Evolutionary conservation across 1,140 invertebrate genomes (phyloP), one percentile per base, ranked within the genome.

Genomic region (Zaprionus tsacasi): DNA sequence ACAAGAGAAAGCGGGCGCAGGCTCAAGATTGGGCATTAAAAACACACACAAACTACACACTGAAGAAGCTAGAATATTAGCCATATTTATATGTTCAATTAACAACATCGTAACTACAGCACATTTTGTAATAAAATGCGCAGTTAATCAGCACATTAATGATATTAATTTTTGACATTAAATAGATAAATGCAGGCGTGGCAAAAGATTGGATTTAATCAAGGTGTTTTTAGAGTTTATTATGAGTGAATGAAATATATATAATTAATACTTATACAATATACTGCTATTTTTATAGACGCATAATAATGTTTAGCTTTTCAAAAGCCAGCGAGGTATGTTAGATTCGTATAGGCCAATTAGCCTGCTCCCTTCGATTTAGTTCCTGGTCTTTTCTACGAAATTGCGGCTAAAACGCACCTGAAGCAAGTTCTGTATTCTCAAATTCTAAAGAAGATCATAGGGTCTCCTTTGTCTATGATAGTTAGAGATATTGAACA

Each of bases 11-110:
- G 1, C 21, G 21, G 1, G 21, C 5, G 0, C 38, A 45, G n/a
- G 6, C 2, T 1, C 12, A 61, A 45, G 27, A 15, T 8, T 48
- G 10, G 27, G 2, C 21, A 21, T 21, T 21, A 30, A 1, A 30
- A 38, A n/a, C 40, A 36, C 52, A 30, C 11, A 58, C 15, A 40
- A 54, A 45, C 40, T 55, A 30, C 15, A 52, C 10, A 65, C 27
- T 5, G 27, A 17, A 64, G 25, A 10, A 35, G 4, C 61, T 58
- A 73, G 57, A 70, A 68, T 38, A 25, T 50, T 50, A 50, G 17
- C 45, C 15, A 50, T 2, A 30, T 25, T 50, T 25, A 12, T 25
- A 45, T 25, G 45, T 25, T 50, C 5, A 3, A 25, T 50, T 50
- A 21, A 50, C 45, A 21, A 12, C 11, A 3, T 17, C 25, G 3